phyloP scores from a whole-genome alignment of 2,113 vertebrate species.

The Sebastes schlegelii region DNA sequence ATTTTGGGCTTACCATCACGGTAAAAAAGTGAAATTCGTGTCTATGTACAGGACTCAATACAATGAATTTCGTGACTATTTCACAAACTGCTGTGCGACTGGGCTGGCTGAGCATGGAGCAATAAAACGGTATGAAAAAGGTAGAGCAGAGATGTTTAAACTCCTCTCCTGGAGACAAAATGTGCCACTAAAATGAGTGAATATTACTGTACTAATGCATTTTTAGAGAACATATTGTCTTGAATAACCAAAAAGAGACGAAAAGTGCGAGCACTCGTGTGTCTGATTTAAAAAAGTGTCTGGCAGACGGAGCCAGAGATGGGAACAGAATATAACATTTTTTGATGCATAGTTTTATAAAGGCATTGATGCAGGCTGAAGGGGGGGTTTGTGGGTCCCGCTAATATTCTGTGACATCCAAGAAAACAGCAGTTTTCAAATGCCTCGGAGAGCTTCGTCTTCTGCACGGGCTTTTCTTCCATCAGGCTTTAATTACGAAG shows the following conservation, averaged over 20 bases:
- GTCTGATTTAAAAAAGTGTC: constrained; percentile 48
- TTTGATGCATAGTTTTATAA: constrained; percentile 66
- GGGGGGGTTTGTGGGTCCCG: constrained; percentile 47
- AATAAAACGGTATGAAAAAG: background rate
- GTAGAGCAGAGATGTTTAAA: background rate
- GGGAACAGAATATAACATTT: constrained; percentile 49
- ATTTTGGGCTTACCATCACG: too few relatives aligned
- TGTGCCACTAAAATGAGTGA: background rate
- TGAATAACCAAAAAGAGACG: constrained; percentile 4
- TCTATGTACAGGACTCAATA: too few relatives aligned
- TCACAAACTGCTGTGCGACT: too few relatives aligned
- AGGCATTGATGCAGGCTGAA: constrained; percentile 47
- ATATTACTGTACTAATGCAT: background rate
- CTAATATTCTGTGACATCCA: constrained; percentile 63
- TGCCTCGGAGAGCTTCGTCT: constrained; percentile 45
- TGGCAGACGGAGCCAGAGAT: constrained; percentile 33
- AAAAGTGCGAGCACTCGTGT: constrained; percentile 11
- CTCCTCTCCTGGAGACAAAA: background rate
- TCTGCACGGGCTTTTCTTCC: constrained; percentile 55
- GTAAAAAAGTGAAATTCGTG: too few relatives aligned
- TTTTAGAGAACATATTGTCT: constrained; percentile 25
- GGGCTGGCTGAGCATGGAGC: background rate
- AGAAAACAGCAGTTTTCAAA: constrained; percentile 61
- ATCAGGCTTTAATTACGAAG: constrained; percentile 74
- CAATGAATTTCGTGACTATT: too few relatives aligned